Base-by-base conservation (phyloP, 2,888 invertebrate genomes). In the Dione juno region DNA sequence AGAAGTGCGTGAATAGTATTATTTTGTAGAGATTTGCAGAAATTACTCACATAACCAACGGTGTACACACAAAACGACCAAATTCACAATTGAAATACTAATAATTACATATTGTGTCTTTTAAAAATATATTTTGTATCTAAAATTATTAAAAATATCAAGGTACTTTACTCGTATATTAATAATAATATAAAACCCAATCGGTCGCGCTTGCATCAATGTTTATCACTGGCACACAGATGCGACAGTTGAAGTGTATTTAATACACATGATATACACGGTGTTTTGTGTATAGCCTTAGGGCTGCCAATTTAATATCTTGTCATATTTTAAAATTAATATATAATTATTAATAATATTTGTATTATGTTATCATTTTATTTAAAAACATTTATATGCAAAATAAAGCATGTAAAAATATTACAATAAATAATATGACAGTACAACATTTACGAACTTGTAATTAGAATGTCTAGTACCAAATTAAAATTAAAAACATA, bases 181-280 rank as follows among this genome's bases (percentile, higher is more conserved):
- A 65, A 70, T 70, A 67, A 65, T 37, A 52, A 65, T 40, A 65
- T 66, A 65, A 73, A 70, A 70, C 61, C 70, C 54, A 65, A 73
- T 70, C 67, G 66, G 53, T 70, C 70, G 35, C 65, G 59, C 66
- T 59, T 53, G 52, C 67, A 70, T 70, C 70, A 70, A 61, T 58
- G 72, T 70, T 70, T 72, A 70, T 67, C 70, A 63, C 48, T 54
- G 21, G 21, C 73, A 70, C 72, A 70, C 70, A 67, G 53, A 64
- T 52, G 45, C 50, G 16, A 11, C 37, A 37, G 57, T 61, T 50
- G 70, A 50, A 67, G 35, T 63, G 63, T 63, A 37, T 67, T 69
- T 72, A 63, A 72, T 72, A 72, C 57, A 50, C 43, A 66, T 72
- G 67, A 73, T 73, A 57, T 70, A 73, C 21, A 40, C 57, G 10